A percentile compares a stretch with the other conserved stretches of the same genome.
Conservation (phyloP, 2,113 vertebrate genomes). For the Sylvietta virens region DNA sequence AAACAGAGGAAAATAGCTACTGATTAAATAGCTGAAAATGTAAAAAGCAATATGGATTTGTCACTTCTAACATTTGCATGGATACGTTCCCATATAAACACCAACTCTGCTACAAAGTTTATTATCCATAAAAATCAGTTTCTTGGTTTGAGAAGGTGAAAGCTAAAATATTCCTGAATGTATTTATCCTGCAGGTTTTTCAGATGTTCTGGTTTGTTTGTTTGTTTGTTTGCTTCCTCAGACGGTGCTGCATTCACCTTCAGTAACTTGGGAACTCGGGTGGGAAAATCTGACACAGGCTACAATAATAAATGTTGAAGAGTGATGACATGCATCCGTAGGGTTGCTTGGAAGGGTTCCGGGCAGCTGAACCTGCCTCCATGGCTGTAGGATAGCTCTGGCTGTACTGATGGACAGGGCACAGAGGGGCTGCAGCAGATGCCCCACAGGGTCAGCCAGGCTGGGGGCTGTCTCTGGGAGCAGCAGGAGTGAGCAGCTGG, state of each 20-base stretch:
- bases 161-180: not conserved
- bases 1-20: not conserved
- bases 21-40: not conserved
- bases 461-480: not conserved
- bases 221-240: not conserved
- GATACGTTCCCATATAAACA: not conserved
- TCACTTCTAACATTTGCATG: not conserved
- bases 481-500: not conserved
- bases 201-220: not conserved
- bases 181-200: not conserved
- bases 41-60: not conserved
- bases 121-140: not conserved
- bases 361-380: not conserved
- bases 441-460: not conserved
- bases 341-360: not conserved
- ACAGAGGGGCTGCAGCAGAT: fast-evolving
- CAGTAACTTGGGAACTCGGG: not conserved
- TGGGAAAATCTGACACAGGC: not conserved
- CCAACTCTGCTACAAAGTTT: not conserved
- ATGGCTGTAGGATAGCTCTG: fast-evolving
- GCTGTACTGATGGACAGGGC: not conserved
- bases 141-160: not conserved
- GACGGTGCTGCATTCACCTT: not conserved
- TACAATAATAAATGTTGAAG: not conserved
- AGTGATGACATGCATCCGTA: not conserved